Conservation (phyloP, 2,113 vertebrate genomes). For the Tetraodon nigroviridis region DNA sequence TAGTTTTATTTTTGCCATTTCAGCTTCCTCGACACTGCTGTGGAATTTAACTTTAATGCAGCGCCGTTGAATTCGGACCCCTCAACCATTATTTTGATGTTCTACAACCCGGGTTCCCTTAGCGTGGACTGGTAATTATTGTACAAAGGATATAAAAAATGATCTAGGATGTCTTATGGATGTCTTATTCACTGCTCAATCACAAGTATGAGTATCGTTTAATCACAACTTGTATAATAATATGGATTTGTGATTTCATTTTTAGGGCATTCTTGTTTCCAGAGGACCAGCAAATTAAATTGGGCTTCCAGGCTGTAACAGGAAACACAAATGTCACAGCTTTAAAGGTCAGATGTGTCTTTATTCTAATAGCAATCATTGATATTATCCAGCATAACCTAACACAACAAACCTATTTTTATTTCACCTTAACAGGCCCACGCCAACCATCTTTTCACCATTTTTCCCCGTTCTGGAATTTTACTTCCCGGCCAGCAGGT, state of each 20-base stretch:
- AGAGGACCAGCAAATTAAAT: slow-evolving; percentile 82
- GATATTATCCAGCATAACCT: too few species aligned
- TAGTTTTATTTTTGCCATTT: slow-evolving; percentile 54
- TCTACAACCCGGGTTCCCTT: slow-evolving; percentile 81
- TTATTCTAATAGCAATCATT: background rate
- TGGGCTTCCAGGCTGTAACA: slow-evolving; percentile 83
- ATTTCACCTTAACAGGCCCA: slow-evolving; percentile 53
- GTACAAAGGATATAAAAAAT: slow-evolving; percentile 11
- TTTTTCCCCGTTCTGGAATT: slow-evolving; percentile 79
- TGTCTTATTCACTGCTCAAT: background rate
- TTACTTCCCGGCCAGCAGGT: slow-evolving; percentile 80
- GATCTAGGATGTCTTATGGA: background rate
- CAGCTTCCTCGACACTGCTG: slow-evolving; percentile 74
- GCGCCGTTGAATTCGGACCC: slow-evolving; percentile 76
- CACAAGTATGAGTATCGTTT: background rate
- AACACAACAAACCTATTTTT: background rate
- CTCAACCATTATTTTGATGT: slow-evolving; percentile 74
- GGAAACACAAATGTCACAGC: slow-evolving; percentile 75
- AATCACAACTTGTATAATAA: background rate
- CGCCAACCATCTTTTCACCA: slow-evolving; percentile 79
- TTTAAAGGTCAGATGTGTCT: slow-evolving; percentile 68
- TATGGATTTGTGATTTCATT: background rate
- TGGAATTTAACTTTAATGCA: slow-evolving; percentile 87
- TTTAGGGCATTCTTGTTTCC: slow-evolving; percentile 87
- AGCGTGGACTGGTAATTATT: slow-evolving; percentile 81